Percentiles rank a stretch among this genome's conserved stretches.
phyloP scores from a whole-genome alignment of 23 tunicate genomes.

The Diplosoma virens region DNA sequence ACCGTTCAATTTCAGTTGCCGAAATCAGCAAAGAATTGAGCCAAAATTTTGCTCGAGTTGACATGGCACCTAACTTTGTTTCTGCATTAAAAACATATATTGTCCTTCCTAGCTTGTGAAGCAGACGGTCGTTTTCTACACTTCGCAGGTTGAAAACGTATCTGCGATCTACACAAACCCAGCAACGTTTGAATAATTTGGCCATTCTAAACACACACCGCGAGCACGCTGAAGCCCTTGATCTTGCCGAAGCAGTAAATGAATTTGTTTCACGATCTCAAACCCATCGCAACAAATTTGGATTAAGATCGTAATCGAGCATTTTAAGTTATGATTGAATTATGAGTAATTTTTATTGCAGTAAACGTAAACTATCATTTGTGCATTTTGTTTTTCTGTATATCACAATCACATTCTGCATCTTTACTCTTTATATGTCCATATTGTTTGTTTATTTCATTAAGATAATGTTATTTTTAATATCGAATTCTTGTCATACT shows the following conservation, averaged over 20 bases:
- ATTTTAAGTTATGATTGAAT: too few relatives aligned
- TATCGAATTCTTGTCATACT: too few relatives aligned
- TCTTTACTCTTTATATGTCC: too few relatives aligned
- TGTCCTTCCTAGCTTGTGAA: neutral
- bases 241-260: neutral
- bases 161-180: slow-evolving; percentile 27
- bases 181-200: slow-evolving; percentile 1
- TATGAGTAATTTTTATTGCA: too few relatives aligned
- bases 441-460: too few relatives aligned
- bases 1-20: neutral
- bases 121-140: neutral
- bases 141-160: slow-evolving; percentile 18
- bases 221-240: neutral
- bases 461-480: too few relatives aligned
- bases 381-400: too few relatives aligned
- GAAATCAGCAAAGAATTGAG: neutral
- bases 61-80: neutral
- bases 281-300: slow-evolving; percentile 13
- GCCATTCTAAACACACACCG: neutral
- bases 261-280: slow-evolving; percentile 24
- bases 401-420: too few relatives aligned
- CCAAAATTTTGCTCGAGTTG: neutral
- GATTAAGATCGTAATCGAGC: neutral
- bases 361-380: too few relatives aligned
- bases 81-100: neutral